These are phyloP conservation scores for Poeciliopsis turneri DNA, from an alignment of 2,797 vertebrate species.

Conservation along the genomic window DNA sequence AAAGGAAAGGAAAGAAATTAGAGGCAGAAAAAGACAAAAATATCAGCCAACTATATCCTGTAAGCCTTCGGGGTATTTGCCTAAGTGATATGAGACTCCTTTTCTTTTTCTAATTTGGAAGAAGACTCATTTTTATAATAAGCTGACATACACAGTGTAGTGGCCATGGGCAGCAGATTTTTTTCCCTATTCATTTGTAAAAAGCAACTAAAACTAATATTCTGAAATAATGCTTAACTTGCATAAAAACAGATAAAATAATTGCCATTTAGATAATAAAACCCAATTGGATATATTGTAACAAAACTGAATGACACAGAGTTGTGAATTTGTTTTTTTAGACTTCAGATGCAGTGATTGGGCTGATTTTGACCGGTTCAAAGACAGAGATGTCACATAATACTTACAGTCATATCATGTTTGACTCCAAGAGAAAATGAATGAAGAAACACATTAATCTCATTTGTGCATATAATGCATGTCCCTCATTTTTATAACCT, in stretches of 20 bases:
- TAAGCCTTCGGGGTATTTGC: background rate
- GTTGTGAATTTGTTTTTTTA: background rate
- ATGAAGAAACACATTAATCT: background rate
- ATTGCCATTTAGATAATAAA: background rate
- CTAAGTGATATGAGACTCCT: background rate
- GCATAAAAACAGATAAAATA: background rate
- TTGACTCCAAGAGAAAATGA: background rate
- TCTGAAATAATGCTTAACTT: background rate
- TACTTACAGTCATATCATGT: background rate
- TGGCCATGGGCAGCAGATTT: background rate
- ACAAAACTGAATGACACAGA: background rate
- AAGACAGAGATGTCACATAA: background rate
- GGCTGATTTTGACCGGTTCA: background rate
- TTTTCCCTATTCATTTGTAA: background rate
- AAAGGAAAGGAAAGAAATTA: slow-evolving; percentile 31
- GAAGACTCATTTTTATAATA: background rate
- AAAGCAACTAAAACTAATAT: background rate
- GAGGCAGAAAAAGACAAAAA: background rate
- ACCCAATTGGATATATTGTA: background rate
- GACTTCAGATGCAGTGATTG: background rate
- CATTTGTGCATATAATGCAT: background rate
- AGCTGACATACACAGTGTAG: slow-evolving; percentile 4
- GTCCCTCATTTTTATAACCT: background rate
- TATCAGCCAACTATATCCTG: background rate
- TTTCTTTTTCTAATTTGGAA: background rate